Evolutionary conservation across 2,888 invertebrate genomes (phyloP).

Genomic region (Pyrrhosoma nymphula): DNA sequence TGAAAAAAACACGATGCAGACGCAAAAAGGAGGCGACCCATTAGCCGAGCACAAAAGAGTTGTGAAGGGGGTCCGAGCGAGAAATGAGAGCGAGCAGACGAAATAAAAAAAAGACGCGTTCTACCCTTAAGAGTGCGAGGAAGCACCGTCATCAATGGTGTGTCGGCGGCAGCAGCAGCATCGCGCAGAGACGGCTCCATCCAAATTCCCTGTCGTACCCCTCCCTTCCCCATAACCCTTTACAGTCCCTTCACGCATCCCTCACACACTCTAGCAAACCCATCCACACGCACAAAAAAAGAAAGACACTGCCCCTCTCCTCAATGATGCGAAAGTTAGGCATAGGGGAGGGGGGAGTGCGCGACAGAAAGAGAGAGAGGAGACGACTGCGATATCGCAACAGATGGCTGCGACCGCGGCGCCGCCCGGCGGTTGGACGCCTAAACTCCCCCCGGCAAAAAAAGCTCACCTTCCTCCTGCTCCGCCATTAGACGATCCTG

Average conservation of each 20-base stretch:
- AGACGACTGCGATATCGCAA: not conserved
- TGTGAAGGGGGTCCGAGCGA: not conserved
- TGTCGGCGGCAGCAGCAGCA: not conserved
- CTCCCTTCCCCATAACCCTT: not conserved
- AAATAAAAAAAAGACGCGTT: not conserved
- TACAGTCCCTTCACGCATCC: not conserved
- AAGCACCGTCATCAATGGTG: not conserved
- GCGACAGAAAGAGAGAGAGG: not conserved
- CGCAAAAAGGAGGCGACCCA: not conserved
- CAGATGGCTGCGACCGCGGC: slow-evolving; percentile 11
- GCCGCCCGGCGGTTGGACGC: not conserved
- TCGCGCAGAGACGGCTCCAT: not conserved
- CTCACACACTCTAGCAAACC: not conserved
- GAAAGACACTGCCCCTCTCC: not conserved
- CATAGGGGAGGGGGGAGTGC: not conserved
- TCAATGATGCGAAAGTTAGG: not conserved
- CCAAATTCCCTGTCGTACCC: not conserved
- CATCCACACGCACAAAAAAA: not conserved
- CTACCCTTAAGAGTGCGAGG: not conserved
- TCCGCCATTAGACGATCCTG: not conserved
- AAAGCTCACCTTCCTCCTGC: not conserved
- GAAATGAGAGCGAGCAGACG: not conserved
- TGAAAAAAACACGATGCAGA: not conserved
- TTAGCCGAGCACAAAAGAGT: slow-evolving; percentile 2
- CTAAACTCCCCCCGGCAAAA: not conserved